Evolutionary conservation across 2,888 invertebrate species (phyloP), one percentile per base, ranked within the genome.

Genomic region (Polietes domitor): DNA sequence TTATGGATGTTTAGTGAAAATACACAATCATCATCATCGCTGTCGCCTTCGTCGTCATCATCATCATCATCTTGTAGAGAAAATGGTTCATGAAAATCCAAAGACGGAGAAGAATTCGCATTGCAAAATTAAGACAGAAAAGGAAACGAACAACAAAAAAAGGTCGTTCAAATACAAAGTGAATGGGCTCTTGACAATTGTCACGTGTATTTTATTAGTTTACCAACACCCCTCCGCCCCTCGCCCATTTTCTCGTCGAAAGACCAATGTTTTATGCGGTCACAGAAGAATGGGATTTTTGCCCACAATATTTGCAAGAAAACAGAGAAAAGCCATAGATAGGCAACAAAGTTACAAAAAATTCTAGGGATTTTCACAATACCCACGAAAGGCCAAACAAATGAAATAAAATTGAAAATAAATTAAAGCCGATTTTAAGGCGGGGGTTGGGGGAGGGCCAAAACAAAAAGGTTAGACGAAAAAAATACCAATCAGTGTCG

Each of bases 141-240:
- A 50, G 21, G 53, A 55, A 77, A 63, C n/a, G 12, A n/a, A 53
- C 21, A 58, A 21, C 24, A 68, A 68, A 68, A 68, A 68, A 68
- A 43, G 68, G 21, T 68, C 68, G 43, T 2, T 24, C n/a, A 19
- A 21, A 68, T 4, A 21, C 68, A 47, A 32, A 61, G 41, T 41
- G 26, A 78, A 53, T 63, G 37, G 37, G 9, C 37, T 41, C 72
- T 37, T 26, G 72, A 53, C 78, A 72, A 73, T 73, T 73, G 72
- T 73, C 78, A 78, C 65, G 78, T 77, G 71, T 68, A 75, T 72
- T 83, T 78, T 85, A 75, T 80, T 63, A 74, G 47, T 50, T 47
- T 43, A 0, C n/a, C 32, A 15, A 47, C 47, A 71, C 32, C 15
- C 0, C 28, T 7, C 0, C 47, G 32, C 5, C 15, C 41, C 21